Base-by-base conservation (phyloP, 2,888 invertebrate species). In the Pseudococcus longispinus region DNA sequence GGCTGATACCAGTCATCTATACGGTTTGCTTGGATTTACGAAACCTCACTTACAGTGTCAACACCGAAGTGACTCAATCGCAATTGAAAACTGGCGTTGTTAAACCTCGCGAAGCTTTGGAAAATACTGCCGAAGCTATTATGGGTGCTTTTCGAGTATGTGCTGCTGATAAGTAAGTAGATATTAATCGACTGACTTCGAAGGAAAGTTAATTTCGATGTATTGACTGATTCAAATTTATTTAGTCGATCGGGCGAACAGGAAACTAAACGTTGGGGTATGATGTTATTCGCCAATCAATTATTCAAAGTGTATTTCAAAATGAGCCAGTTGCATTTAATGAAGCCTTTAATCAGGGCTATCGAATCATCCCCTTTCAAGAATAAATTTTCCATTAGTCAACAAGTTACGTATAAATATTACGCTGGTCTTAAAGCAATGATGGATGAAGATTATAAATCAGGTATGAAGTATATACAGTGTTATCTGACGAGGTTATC, bases 381-480 rank as follows among this genome's bases (percentile, higher is more conserved):
- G 91, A 96, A 98, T 87, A 94, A 94, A 88, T 99, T 98, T 91
- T 95, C 96, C 0, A 91, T 98, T 88, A 95, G 97, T 13, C 98
- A 99, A 90, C 95, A 96, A 90, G 96, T 99, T 87, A 99, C 99
- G 0, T 99, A 98, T 91, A 96, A 96, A 90, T 98, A 98, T 91
- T 99, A 97, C 91, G 97, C 98, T 23, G 99, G 99, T 0, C 93
- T 98, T 44, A 98, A 99, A 91, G 97, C 98, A 2, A 98, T 99
- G 97, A 99, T 99, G 91, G 99, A 99, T 91, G 97, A 97, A 87
- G 97, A 99, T 90, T 98, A 98, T 90, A 95, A 95, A 91, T 93
- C 94, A 89, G 94, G 94, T 94, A 90, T 32, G 55, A 42, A 20
- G n/a, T 87, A 20, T 60, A 87, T n/a, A 51, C 13, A 15, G 44